Percentiles rank a stretch among this genome's conserved stretches.
Evolutionary conservation across 1,140 invertebrate genomes (phyloP).

Genomic region (Hypsibius dujardini): DNA sequence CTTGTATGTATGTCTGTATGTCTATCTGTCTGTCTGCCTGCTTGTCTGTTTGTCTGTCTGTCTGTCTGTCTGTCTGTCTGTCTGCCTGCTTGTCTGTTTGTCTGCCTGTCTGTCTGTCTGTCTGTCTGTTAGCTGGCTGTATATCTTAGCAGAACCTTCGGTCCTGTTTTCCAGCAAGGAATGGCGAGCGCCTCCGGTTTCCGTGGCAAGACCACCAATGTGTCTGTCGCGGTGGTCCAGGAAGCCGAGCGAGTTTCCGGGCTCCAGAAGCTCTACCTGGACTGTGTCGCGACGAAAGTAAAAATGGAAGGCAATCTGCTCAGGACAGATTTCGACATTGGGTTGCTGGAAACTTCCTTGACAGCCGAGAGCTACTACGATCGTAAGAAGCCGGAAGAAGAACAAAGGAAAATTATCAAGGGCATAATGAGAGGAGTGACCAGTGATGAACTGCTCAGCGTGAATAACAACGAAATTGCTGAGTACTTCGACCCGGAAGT

Average conservation of each 20-base stretch:
- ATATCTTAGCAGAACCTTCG: background rate
- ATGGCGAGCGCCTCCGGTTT: background rate
- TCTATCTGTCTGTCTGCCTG: no score
- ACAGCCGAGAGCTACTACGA: conserved; percentile 15
- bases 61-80: no score
- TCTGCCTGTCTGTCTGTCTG: no score
- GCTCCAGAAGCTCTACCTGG: conserved; percentile 5
- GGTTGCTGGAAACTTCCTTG: background rate
- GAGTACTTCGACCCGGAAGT: conserved; percentile 16
- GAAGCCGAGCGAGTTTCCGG: background rate
- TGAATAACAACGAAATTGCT: background rate
- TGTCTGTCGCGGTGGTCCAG: background rate
- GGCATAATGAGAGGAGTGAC: background rate
- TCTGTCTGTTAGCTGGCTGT: background rate
- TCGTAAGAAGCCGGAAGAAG: background rate
- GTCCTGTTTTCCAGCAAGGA: background rate
- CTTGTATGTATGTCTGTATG: no score
- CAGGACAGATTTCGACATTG: background rate
- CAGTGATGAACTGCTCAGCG: background rate
- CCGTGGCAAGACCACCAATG: background rate
- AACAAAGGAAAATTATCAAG: background rate
- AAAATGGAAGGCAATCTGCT: conserved; percentile 12
- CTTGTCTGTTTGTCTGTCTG: no score
- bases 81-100: no score
- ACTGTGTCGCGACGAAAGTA: background rate